phyloP scores from a whole-genome alignment of 2,888 invertebrate genomes.

The Aspidiotus destructor region DNA sequence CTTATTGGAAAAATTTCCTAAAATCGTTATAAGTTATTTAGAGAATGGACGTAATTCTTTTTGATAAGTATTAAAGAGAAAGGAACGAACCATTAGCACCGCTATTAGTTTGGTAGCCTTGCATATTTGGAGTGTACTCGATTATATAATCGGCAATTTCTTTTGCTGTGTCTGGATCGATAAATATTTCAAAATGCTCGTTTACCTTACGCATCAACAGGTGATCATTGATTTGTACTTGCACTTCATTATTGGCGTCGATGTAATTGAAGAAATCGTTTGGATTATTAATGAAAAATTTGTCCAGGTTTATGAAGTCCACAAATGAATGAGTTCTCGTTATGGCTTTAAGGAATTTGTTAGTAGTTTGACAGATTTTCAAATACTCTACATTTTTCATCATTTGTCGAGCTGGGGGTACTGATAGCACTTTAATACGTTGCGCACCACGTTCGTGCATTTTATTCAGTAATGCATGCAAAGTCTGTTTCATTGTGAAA shows the following conservation, averaged over 20 bases:
- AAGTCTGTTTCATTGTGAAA: neutral
- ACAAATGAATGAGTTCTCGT: neutral
- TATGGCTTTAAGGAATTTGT: neutral
- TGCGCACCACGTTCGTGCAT: constrained; percentile 2
- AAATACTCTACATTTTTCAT: constrained; percentile 13
- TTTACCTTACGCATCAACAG: neutral
- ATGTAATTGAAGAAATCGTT: constrained; percentile 5
- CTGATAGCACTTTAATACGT: neutral
- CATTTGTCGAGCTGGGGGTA: constrained; percentile 8
- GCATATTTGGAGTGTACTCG: neutral
- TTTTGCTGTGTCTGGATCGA: constrained; percentile 3
- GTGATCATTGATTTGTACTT: neutral
- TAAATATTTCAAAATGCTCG: neutral
- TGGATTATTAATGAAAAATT: neutral
- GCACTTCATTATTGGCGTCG: neutral
- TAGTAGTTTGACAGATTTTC: constrained; percentile 3
- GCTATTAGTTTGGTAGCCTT: neutral
- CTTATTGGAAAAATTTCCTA: too few species aligned
- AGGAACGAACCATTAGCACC: too few species aligned
- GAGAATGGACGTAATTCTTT: too few species aligned
- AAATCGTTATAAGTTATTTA: too few species aligned
- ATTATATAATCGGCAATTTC: neutral
- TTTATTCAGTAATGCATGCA: neutral
- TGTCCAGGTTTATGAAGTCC: constrained; percentile 10
- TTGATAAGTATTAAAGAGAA: too few species aligned